Evolutionary conservation across 2,888 invertebrate genomes (phyloP), one percentile per base, ranked within the genome.

Genomic region (Choristoneura rosaceana): DNA sequence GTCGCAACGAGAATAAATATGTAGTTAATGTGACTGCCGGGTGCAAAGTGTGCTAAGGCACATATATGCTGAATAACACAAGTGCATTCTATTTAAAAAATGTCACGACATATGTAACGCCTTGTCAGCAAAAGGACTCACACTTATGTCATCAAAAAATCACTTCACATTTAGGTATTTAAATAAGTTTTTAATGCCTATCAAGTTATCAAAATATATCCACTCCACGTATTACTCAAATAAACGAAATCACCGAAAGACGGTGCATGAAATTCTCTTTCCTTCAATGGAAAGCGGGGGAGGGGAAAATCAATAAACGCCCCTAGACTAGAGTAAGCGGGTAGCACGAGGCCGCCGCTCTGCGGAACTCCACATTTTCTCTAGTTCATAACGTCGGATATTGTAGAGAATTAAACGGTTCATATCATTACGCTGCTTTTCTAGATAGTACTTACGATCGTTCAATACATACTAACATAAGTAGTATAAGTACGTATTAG

Each of bases 301-400:
- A 47, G 59, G 69, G 62, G 41, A 70, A 69, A 66, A 70, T 70
- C 74, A 70, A 65, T 70, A 70, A 67, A 17, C 10, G 25, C n/a
- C 33, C 61, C 61, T 1, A 12, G 52, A 34, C 61, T 1, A 12
- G 52, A 34, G 66, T 52, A 41, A 55, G 69, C 70, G 60, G 60
- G 64, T 38, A 33, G 12, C 33, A n/a, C 63, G 50, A 47, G n/a
- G 64, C 52, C 64, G 33, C 38, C 64, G 10, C 55, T 55, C 25
- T 52, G 55, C 55, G 55, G 55, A 55, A 12, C 17, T 55, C 25
- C 25, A 25, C 1, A 25, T 25, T 25, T 25, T 2, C 25, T 25
- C 25, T 25, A 25, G 17, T 17, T 17, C 25, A 4, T 4, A 55
- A 17, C 15, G 9, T 17, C 17, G 17, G 52, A n/a, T 47, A 47